Conservation (phyloP, 2,113 vertebrate genomes). For the Heteronetta atricapilla region DNA sequence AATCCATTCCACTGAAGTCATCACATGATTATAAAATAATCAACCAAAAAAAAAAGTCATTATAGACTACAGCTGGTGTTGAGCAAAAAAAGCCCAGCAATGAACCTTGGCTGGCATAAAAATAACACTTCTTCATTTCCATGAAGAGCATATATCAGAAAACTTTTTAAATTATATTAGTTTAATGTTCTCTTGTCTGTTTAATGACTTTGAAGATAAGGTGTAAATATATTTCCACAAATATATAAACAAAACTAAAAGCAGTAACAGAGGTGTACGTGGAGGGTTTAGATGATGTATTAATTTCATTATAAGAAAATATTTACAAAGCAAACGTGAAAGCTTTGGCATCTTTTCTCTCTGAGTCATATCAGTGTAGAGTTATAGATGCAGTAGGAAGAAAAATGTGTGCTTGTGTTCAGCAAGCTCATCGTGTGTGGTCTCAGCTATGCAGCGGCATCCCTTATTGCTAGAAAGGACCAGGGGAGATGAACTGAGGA, state of each 20-base stretch:
- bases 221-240: not conserved
- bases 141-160: not conserved
- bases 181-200: not conserved
- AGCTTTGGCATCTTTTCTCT: not conserved
- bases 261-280: not conserved
- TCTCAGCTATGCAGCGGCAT: not conserved
- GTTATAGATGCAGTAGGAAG: not conserved
- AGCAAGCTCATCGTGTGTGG: not conserved
- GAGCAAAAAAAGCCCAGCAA: not conserved
- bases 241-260: not conserved
- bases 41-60: not conserved
- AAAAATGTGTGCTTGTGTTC: not conserved
- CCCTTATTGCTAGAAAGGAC: not conserved
- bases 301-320: constrained; percentile 51
- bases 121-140: not conserved
- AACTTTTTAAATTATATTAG: not conserved
- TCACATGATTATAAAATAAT: not conserved
- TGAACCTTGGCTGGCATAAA: not conserved
- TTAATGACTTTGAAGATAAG: not conserved
- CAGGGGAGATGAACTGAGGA: not conserved
- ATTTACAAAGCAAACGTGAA: constrained; percentile 57
- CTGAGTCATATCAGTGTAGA: not conserved
- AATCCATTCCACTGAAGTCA: not conserved
- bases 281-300: not conserved
- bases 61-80: not conserved